Conservation (phyloP, 2,797 vertebrate genomes). For the Hypotaenidia okinawae region DNA sequence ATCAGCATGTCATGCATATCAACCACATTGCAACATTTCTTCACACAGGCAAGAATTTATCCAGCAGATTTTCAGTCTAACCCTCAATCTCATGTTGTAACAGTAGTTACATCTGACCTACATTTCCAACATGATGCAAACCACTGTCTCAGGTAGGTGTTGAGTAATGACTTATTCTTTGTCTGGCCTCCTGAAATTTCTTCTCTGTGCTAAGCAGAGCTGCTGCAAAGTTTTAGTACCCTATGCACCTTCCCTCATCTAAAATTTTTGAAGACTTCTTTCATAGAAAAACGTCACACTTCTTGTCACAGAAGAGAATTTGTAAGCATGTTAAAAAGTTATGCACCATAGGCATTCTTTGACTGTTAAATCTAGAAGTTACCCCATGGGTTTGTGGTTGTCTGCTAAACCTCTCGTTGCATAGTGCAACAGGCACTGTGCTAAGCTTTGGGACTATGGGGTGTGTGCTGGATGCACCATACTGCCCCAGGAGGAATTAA, state of each 20-base stretch:
- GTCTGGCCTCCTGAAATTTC: neutral
- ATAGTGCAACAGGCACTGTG: neutral
- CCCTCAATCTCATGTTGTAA: neutral
- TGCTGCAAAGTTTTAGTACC: neutral
- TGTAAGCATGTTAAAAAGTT: neutral
- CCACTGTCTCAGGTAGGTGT: neutral
- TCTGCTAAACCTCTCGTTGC: neutral
- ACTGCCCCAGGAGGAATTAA: constrained; percentile 30
- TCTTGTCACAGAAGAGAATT: neutral
- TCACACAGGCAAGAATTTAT: neutral
- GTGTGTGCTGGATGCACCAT: neutral
- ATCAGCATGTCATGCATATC: neutral
- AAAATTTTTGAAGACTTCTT: neutral
- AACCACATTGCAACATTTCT: neutral
- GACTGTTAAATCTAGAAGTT: neutral
- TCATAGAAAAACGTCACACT: neutral
- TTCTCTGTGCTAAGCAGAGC: neutral
- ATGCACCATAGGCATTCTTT: neutral
- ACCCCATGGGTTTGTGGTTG: neutral
- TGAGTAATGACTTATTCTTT: neutral
- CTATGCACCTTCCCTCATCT: fast-evolving
- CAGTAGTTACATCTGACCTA: neutral
- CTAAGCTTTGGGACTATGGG: neutral
- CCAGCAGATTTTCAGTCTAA: neutral
- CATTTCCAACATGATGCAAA: neutral